Percentiles rank a stretch among this genome's conserved stretches.
These are phyloP conservation scores for Drosophila rubida DNA, from an alignment of 2,888 invertebrate genomes.

Conservation along the genomic window DNA sequence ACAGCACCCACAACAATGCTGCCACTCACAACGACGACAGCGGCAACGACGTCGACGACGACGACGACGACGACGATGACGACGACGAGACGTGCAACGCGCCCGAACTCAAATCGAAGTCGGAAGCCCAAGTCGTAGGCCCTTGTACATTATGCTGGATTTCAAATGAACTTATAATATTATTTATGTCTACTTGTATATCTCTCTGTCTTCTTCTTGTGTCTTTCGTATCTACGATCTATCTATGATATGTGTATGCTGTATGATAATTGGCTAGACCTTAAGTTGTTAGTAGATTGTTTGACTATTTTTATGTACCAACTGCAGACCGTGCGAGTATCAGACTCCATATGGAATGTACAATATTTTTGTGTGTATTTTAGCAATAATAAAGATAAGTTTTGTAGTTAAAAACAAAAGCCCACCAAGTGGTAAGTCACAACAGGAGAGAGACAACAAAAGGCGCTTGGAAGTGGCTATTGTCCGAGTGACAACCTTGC, in stretches of 20 bases:
- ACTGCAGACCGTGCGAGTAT: conserved; percentile 26
- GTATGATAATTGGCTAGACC: conserved; percentile 56
- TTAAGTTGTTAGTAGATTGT: conserved; percentile 71
- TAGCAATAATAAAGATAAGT: conserved; percentile 59
- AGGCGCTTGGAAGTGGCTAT: conserved; percentile 1
- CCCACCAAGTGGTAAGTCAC: background rate
- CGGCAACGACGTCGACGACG: conserved; percentile 34
- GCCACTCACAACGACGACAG: conserved; percentile 16
- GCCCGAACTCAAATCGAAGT: conserved; percentile 78
- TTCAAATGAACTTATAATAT: conserved; percentile 25
- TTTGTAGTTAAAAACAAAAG: conserved; percentile 47
- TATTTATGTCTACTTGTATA: conserved; percentile 39
- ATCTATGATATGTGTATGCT: conserved; percentile 52
- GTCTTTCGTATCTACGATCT: conserved; percentile 27
- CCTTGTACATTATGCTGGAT: conserved; percentile 28
- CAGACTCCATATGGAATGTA: conserved; percentile 18
- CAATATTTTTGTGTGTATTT: conserved; percentile 24
- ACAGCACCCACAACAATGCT: conserved; percentile 26
- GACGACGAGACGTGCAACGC: conserved; percentile 65
- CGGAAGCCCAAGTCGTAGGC: conserved; percentile 75
- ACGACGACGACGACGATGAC: conserved; percentile 47
- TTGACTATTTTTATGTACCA: conserved; percentile 75
- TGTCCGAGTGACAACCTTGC: conserved; percentile 39
- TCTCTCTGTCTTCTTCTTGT: conserved; percentile 29
- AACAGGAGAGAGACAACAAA: background rate